These are phyloP conservation scores for Catocala nupta DNA, from an alignment of 2,888 invertebrate genomes.

Conservation along the genomic window DNA sequence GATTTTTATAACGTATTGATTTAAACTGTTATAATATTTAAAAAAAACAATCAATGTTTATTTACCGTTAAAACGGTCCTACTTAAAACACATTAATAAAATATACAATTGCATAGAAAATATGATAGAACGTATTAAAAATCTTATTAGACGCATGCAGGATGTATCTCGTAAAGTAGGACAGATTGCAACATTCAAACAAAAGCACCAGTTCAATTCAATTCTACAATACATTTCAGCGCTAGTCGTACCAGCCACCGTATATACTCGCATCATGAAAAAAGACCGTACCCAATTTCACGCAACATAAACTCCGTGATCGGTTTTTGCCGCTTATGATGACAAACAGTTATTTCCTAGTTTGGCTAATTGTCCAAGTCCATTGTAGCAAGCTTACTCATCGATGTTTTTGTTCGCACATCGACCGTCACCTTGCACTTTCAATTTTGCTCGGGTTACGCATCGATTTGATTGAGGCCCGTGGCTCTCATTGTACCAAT, in stretches of 20 bases:
- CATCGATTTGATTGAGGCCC: constrained; percentile 53
- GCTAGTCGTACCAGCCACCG: constrained; percentile 21
- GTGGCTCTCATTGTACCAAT: constrained; percentile 37
- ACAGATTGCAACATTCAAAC: constrained; percentile 38
- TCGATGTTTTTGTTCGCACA: constrained; percentile 72
- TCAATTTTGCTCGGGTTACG: constrained; percentile 71
- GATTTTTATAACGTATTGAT: background rate
- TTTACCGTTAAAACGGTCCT: too few relatives aligned
- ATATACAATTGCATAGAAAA: background rate
- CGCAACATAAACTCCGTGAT: constrained; percentile 82
- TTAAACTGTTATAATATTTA: too few relatives aligned
- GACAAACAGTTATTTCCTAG: constrained; percentile 79
- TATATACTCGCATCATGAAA: constrained; percentile 58
- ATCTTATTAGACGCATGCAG: constrained; percentile 27
- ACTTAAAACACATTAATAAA: background rate
- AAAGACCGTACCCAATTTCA: constrained; percentile 80
- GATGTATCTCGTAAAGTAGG: constrained; percentile 37
- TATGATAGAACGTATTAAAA: background rate
- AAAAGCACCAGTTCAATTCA: constrained; percentile 22
- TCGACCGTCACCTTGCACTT: constrained; percentile 79
- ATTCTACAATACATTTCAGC: constrained; percentile 26
- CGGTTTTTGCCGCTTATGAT: constrained; percentile 80
- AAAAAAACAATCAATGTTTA: too few relatives aligned
- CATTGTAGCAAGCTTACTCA: constrained; percentile 71
- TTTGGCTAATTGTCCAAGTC: constrained; percentile 71